These are phyloP conservation scores for Paraplagusia blochii DNA, from an alignment of 2,113 vertebrate genomes.

Conservation along the genomic window DNA sequence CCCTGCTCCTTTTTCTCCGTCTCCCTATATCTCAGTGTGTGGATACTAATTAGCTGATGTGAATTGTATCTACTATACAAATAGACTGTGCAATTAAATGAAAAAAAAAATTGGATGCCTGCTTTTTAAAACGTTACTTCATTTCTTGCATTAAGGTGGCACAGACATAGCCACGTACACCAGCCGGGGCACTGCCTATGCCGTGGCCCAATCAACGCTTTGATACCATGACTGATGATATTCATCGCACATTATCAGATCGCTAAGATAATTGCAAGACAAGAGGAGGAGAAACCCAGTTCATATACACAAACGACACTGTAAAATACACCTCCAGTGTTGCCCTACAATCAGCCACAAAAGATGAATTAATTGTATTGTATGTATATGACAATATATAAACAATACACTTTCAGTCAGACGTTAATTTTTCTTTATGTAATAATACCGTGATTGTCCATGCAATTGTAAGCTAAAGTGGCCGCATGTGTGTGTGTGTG, in stretches of 20 bases:
- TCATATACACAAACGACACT: conserved; percentile 20
- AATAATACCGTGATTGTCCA: conserved; percentile 51
- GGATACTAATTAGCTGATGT: conserved; percentile 73
- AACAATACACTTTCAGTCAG: conserved; percentile 50
- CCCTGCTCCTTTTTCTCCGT: conserved; percentile 47
- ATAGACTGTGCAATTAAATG: conserved; percentile 49
- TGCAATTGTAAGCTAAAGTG: conserved; percentile 31
- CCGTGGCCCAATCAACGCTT: conserved; percentile 33
- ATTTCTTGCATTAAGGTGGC: conserved; percentile 9
- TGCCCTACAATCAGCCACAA: conserved; percentile 17
- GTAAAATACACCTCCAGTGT: conserved; percentile 39
- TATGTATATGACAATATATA: conserved; percentile 40
- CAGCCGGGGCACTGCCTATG: conserved; percentile 16
- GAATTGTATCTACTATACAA: conserved; percentile 68
- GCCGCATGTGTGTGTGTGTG: conserved; percentile 16
- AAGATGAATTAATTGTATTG: conserved; percentile 32
- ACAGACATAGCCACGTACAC: background rate
- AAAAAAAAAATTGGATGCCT: conserved; percentile 30
- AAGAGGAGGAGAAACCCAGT: conserved; percentile 22
- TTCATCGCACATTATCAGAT: conserved; percentile 60
- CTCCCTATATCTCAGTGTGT: conserved; percentile 55
- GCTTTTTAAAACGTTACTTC: conserved; percentile 37
- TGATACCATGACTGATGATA: conserved; percentile 54
- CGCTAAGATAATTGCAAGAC: conserved; percentile 55
- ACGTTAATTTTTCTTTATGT: conserved; percentile 54